Percentiles rank a stretch among this genome's conserved stretches.
These are phyloP conservation scores for Rafetus swinhoei DNA, from an alignment of 2,113 vertebrate species.

Conservation along the genomic window DNA sequence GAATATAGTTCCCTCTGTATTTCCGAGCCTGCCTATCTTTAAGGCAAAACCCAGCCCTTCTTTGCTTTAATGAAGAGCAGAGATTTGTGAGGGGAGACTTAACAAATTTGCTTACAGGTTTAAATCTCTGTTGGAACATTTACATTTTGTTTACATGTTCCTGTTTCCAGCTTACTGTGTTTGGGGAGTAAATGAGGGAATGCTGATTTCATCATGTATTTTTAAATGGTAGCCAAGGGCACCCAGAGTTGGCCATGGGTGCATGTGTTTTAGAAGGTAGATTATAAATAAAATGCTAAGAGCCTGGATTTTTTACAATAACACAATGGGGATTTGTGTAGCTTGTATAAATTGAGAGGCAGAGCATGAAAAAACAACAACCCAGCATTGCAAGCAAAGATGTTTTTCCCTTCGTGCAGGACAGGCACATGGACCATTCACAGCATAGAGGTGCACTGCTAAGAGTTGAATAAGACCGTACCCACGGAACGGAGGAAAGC, in stretches of 20 bases:
- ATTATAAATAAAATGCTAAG: conserved; percentile 21
- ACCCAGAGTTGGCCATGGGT: neutral
- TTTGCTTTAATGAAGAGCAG: neutral
- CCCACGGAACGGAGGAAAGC: conserved; percentile 97
- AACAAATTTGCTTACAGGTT: neutral
- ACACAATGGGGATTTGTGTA: conserved; percentile 37
- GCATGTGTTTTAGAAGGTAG: conserved; percentile 30
- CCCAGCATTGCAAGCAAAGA: neutral
- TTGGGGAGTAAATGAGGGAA: conserved; percentile 18
- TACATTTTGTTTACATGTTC: conserved; percentile 46
- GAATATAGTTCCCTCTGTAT: neutral
- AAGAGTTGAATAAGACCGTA: conserved; percentile 76
- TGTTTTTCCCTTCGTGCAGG: neutral
- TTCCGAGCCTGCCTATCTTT: neutral
- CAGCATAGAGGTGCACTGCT: conserved; percentile 15
- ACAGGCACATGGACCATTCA: conserved; percentile 13
- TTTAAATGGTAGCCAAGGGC: conserved; percentile 47
- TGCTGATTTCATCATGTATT: conserved; percentile 32
- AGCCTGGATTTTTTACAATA: conserved; percentile 35
- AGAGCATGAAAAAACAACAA: neutral
- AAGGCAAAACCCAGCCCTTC: neutral
- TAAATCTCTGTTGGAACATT: neutral
- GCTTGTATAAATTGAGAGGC: conserved; percentile 12
- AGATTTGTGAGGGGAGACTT: neutral
- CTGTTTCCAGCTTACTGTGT: neutral